These are phyloP conservation scores for Sebastes trivittatus DNA, from an alignment of 2,797 vertebrate species.

Conservation along the genomic window DNA sequence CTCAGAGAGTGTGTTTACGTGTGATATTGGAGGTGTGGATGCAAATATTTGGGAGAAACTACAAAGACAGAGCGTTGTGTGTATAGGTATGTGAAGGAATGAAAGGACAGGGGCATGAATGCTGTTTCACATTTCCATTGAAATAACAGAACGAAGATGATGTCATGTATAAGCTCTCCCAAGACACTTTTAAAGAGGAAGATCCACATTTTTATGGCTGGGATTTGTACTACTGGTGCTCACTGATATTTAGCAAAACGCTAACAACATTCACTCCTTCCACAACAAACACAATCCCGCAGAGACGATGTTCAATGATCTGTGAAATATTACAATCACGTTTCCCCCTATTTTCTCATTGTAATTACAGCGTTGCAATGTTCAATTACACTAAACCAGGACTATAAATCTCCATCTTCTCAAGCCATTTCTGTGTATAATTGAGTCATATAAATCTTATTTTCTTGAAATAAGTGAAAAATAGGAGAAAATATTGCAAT, in stretches of 20 bases:
- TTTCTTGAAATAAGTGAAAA: neutral
- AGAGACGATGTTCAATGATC: neutral
- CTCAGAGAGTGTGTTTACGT: neutral
- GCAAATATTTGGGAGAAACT: slow-evolving; percentile 15
- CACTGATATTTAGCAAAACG: neutral
- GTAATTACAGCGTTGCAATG: neutral
- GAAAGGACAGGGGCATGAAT: neutral
- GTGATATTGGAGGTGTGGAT: neutral
- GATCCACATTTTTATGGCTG: neutral
- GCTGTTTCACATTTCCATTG: neutral
- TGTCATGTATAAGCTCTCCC: neutral
- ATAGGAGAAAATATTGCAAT: neutral
- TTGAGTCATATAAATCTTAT: neutral
- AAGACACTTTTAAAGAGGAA: neutral
- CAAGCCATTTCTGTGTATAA: neutral
- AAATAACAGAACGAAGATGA: neutral
- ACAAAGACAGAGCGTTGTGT: neutral
- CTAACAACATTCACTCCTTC: neutral
- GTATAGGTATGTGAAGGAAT: neutral
- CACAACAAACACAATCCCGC: neutral
- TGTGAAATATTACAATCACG: neutral
- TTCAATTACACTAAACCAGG: neutral
- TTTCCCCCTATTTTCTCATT: neutral
- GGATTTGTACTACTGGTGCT: neutral
- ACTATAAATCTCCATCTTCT: neutral